A percentile compares a stretch with the other conserved stretches of the same genome.
phyloP scores from a whole-genome alignment of 2,797 vertebrate species.

The Emydoidea blandingii region DNA sequence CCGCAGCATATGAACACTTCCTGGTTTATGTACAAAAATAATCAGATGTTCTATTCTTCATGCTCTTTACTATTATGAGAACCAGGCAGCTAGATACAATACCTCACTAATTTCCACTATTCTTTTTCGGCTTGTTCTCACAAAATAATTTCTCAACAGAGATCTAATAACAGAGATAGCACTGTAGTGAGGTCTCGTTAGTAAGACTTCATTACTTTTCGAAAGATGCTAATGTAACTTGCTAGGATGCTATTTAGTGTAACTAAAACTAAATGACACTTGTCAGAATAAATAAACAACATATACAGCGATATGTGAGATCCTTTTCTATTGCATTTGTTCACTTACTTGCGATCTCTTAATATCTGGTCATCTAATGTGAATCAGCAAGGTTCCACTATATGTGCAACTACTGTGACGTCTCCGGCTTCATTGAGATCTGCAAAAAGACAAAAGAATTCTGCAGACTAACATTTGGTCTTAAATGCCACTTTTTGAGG shows the following conservation, averaged over 20 bases:
- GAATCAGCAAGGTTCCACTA: slow-evolving; percentile 23
- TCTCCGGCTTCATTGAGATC: neutral
- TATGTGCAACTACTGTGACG: neutral
- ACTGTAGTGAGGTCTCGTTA: neutral
- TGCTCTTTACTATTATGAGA: neutral
- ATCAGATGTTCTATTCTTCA: neutral
- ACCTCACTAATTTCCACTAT: neutral
- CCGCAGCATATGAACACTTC: neutral
- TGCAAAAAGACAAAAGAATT: neutral
- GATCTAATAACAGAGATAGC: slow-evolving; percentile 22
- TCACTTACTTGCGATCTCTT: slow-evolving; percentile 10
- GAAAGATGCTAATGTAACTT: slow-evolving; percentile 18
- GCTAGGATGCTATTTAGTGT: neutral
- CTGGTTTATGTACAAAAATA: neutral
- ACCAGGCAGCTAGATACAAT: neutral
- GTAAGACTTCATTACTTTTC: slow-evolving; percentile 23
- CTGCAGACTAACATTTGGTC: neutral
- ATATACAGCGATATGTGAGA: neutral
- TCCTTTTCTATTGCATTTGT: slow-evolving; percentile 16
- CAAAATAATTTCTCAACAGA: neutral
- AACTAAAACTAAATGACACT: slow-evolving; percentile 33
- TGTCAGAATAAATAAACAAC: slow-evolving; percentile 17
- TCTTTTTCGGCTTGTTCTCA: neutral
- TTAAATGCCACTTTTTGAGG: neutral
- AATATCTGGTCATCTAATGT: slow-evolving; percentile 8